Evolutionary conservation across 2,888 invertebrate genomes (phyloP), one percentile per base, ranked within the genome.

Genomic region (Meteorus colon): DNA sequence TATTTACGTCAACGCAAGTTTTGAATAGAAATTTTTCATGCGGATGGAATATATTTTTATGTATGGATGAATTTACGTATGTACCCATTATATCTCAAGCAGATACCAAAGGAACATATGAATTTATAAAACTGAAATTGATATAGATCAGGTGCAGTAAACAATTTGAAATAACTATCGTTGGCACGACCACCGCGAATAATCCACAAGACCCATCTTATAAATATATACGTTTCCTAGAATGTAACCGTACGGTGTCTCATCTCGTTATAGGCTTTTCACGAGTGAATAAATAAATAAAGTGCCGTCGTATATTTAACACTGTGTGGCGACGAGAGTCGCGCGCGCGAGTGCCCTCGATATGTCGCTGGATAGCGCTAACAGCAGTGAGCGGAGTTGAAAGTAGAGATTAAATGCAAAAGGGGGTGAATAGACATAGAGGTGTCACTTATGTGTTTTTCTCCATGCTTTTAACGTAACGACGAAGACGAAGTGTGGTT

Each of bases 381-480:
- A n/a, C 48, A n/a, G 48, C n/a, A 48, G 10, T 8, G 41, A 41
- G 41, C 1, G 16, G 48, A 48, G 16, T n/a, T 16, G 14, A n/a
- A 5, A 48, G 48, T 48, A 48, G n/a, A 48, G n/a, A 48, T 48
- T 48, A 48, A 48, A 48, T 48, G 48, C n/a, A 48, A 48, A 16
- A 41, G 5, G 48, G 48, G n/a, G n/a, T 48, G 48, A 48, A 48
- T 48, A 48, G 48, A 48, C 48, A 48, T 48, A 48, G 48, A 48
- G 48, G 48, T 48, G 48, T 48, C 48, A 48, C 48, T 48, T 48
- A 48, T 48, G 48, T 48, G 48, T 48, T 48, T 48, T 16, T 48
- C n/a, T 48, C 48, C 48, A 48, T n/a, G 48, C 48, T 48, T 48
- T 48, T 48, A 48, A 48, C 48, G 16, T n/a, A 48, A 48, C 48